These are phyloP conservation scores for Triplophysa rosa DNA, from an alignment of 2,113 vertebrate species.

Conservation along the genomic window DNA sequence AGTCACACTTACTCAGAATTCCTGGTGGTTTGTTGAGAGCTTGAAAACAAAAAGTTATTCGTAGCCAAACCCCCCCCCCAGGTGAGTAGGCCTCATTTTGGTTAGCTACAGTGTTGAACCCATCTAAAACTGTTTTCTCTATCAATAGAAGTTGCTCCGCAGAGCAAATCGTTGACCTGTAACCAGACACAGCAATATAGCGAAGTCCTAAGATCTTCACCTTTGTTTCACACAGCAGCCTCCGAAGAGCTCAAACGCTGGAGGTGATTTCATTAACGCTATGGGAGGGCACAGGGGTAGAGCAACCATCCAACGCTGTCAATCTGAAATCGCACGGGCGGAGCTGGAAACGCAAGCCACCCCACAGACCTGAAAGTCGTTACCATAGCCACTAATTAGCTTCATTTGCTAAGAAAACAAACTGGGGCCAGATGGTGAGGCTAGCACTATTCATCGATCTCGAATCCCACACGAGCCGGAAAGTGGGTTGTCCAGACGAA, in stretches of 20 bases:
- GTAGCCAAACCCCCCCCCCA: too few relatives aligned
- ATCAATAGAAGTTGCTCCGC: not conserved
- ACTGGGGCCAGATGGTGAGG: slow-evolving; percentile 73
- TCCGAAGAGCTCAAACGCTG: not conserved
- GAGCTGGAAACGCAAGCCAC: slow-evolving; percentile 59
- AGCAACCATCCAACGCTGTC: slow-evolving; percentile 50
- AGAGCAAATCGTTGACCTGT: slow-evolving; percentile 27
- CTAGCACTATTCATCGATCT: slow-evolving; percentile 73
- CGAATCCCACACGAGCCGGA: slow-evolving; percentile 59
- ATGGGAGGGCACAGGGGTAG: slow-evolving; percentile 27
- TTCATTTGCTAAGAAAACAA: slow-evolving; percentile 76
- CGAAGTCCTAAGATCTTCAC: slow-evolving; percentile 10
- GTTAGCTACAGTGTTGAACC: not conserved
- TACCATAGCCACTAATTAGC: slow-evolving; percentile 71
- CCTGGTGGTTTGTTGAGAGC: not conserved
- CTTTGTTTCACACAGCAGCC: not conserved
- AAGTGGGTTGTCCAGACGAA: slow-evolving; percentile 43
- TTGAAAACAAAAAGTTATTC: slow-evolving; percentile 9
- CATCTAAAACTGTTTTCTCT: not conserved
- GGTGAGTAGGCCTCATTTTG: not conserved
- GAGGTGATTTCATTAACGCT: slow-evolving; percentile 24
- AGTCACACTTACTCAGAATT: not conserved
- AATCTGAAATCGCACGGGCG: slow-evolving; percentile 56
- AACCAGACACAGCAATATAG: slow-evolving; percentile 10
- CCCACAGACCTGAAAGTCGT: slow-evolving; percentile 64